phyloP scores from a whole-genome alignment of 2,113 vertebrate species.

The Origma solitaria region DNA sequence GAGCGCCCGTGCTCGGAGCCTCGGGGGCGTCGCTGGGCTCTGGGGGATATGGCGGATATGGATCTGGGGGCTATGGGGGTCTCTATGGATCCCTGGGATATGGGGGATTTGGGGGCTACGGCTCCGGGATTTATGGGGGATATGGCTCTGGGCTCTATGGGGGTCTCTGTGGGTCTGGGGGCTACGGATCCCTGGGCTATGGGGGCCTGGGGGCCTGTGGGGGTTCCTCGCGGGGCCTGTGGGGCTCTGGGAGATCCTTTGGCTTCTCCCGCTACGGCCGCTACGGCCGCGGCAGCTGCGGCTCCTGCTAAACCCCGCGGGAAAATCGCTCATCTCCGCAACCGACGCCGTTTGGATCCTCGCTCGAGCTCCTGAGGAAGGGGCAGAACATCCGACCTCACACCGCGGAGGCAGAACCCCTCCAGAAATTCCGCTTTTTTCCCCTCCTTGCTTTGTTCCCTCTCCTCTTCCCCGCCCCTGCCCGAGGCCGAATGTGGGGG shows the following conservation, averaged over 20 bases:
- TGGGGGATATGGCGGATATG: not conserved
- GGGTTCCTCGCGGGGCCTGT: not conserved
- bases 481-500: accelerated
- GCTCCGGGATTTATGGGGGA: accelerated
- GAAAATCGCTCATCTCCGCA: too few species aligned
- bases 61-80: not conserved
- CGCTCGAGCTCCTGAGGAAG: not conserved
- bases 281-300: not conserved
- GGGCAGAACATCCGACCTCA: not conserved
- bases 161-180: not conserved
- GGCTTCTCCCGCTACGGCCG: not conserved
- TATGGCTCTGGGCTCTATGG: not conserved
- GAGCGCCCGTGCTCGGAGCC: not conserved
- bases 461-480: not conserved
- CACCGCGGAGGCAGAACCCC: not conserved
- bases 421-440: not conserved
- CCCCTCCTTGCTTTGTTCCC: not conserved
- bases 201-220: not conserved
- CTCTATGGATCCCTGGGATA: not conserved
- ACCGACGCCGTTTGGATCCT: accelerated
- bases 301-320: not conserved
- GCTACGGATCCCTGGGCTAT: not conserved
- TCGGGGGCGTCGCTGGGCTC: not conserved
- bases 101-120: too few species aligned
- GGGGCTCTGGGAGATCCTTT: not conserved